Conservation (phyloP, 2,113 vertebrate species). For the Gymnorhina tibicen region DNA sequence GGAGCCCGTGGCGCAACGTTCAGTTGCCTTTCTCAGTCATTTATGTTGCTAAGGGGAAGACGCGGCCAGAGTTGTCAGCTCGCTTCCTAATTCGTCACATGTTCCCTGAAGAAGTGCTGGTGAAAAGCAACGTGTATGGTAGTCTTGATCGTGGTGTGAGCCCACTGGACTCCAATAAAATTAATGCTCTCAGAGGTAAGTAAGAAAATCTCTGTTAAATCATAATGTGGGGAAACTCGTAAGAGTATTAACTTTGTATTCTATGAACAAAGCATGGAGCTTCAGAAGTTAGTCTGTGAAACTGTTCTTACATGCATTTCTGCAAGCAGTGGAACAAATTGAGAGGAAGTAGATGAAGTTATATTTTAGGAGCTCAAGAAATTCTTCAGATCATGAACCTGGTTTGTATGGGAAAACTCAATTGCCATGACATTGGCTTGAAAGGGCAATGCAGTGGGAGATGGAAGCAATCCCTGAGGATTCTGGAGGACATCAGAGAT, state of each 20-base stretch:
- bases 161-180: conserved; percentile 73
- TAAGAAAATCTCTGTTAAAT: not conserved
- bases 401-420: not conserved
- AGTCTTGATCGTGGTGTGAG: conserved; percentile 53
- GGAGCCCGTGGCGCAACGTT: conserved; percentile 65
- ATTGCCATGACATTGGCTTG: not conserved
- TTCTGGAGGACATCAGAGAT: not conserved
- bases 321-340: not conserved
- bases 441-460: not conserved
- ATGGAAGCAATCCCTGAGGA: not conserved
- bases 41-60: conserved; percentile 61
- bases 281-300: not conserved
- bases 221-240: not conserved
- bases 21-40: conserved; percentile 68
- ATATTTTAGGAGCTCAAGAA: not conserved
- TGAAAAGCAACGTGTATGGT: conserved; percentile 76
- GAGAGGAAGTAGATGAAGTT: not conserved
- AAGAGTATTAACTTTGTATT: not conserved
- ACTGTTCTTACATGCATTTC: not conserved
- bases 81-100: conserved; percentile 75
- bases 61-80: conserved; percentile 70
- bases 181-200: conserved; percentile 78
- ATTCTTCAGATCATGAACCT: not conserved
- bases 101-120: conserved; percentile 75
- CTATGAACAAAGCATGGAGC: not conserved